These are phyloP conservation scores for Microctonus aethiopoides DNA, from an alignment of 2,888 invertebrate genomes.

Conservation along the genomic window DNA sequence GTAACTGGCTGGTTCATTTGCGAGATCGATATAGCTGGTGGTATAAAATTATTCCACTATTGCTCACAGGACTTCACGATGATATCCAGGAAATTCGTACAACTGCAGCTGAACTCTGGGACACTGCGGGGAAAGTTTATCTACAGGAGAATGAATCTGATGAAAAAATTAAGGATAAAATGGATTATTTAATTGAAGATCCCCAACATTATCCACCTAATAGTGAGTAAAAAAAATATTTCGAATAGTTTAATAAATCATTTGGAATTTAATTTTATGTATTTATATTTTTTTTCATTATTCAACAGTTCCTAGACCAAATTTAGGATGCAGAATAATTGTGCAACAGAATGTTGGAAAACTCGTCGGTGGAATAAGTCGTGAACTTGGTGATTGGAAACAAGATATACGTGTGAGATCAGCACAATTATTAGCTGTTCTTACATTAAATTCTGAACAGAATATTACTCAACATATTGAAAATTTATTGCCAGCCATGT, in stretches of 20 bases:
- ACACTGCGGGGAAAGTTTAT: slow-evolving; percentile 80
- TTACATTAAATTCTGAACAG: slow-evolving; percentile 80
- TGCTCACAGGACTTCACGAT: slow-evolving; percentile 87
- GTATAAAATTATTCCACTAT: slow-evolving; percentile 84
- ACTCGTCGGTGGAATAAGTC: slow-evolving; percentile 77
- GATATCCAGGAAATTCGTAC: slow-evolving; percentile 79
- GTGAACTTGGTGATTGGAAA: slow-evolving; percentile 84
- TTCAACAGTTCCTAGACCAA: slow-evolving; percentile 78
- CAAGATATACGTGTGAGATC: slow-evolving; percentile 75
- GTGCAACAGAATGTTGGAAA: slow-evolving; percentile 81
- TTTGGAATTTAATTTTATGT: not conserved
- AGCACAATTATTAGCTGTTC: slow-evolving; percentile 78
- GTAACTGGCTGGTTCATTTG: slow-evolving; percentile 81
- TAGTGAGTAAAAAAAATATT: slow-evolving; percentile 57
- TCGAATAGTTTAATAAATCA: slow-evolving; percentile 7
- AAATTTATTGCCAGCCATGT: slow-evolving; percentile 72
- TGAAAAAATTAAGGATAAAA: slow-evolving; percentile 77
- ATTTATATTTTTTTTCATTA: slow-evolving; percentile 25
- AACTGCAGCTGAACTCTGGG: slow-evolving; percentile 76
- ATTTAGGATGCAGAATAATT: slow-evolving; percentile 85
- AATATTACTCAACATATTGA: slow-evolving; percentile 78
- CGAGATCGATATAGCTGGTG: slow-evolving; percentile 91
- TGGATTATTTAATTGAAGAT: slow-evolving; percentile 78
- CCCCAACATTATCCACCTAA: slow-evolving; percentile 80
- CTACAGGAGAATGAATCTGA: slow-evolving; percentile 89